These are phyloP conservation scores for Aleadryas rufinucha DNA, from an alignment of 2,113 vertebrate species.

Conservation along the genomic window DNA sequence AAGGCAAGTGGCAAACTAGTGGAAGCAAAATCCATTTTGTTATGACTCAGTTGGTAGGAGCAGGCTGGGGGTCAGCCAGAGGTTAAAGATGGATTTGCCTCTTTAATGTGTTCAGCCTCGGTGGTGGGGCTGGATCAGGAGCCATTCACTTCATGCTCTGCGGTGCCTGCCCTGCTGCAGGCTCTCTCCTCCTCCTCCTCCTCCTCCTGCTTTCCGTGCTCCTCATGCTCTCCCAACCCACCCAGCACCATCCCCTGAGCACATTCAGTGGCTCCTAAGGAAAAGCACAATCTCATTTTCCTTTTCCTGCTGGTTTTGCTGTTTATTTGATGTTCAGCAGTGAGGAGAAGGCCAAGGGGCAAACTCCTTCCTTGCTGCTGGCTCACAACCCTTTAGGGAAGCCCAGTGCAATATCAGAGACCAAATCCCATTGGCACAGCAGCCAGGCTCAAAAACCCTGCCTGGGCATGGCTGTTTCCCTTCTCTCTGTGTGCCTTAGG, in stretches of 20 bases:
- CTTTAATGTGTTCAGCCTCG: background rate
- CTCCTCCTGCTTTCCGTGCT: background rate
- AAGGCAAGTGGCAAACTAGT: background rate
- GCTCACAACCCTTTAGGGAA: background rate
- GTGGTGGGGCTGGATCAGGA: background rate
- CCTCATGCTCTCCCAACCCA: accelerated
- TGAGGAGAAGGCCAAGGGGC: background rate
- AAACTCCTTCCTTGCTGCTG: background rate
- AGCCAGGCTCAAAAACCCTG: background rate
- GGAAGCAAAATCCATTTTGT: background rate
- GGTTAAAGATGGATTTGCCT: background rate
- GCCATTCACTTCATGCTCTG: background rate
- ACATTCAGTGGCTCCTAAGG: accelerated
- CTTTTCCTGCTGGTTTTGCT: background rate
- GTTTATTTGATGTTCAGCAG: background rate
- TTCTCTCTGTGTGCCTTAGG: background rate
- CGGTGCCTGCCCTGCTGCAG: background rate
- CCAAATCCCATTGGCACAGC: accelerated
- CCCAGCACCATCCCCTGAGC: background rate
- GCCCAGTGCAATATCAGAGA: background rate
- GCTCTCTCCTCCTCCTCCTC: background rate
- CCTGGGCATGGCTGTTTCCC: background rate
- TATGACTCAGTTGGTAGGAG: background rate
- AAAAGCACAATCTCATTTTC: background rate
- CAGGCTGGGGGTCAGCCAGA: background rate